These are phyloP conservation scores for pig (Sus scrofa) DNA, from an alignment of 2,113 vertebrate genomes.

Conservation along the genomic window T2T-Sscrofa CM000812.6:217422501-217423000, in stretches of 20 bases:
- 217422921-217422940: neutral
- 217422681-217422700: constrained; percentile 52
- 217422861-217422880: neutral
- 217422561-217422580: constrained; percentile 66
- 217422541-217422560: constrained; percentile 73
- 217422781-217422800: neutral
- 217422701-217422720: neutral
- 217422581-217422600: constrained; percentile 72
- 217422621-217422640: constrained; percentile 70
- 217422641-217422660: constrained; percentile 44
- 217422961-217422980: neutral
- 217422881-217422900: neutral
- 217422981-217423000: neutral
- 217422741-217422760: neutral
- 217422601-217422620: constrained; percentile 62
- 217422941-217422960: neutral
- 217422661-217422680: constrained; percentile 43
- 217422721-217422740: neutral
- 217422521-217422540: constrained; percentile 79
- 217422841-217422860: neutral
- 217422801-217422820: neutral
- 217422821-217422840: constrained; percentile 46
- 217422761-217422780: neutral
- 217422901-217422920: neutral
- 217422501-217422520: constrained; percentile 75